These are phyloP conservation scores for Conger conger DNA, from an alignment of 2,113 vertebrate genomes.

Conservation along the genomic window DNA sequence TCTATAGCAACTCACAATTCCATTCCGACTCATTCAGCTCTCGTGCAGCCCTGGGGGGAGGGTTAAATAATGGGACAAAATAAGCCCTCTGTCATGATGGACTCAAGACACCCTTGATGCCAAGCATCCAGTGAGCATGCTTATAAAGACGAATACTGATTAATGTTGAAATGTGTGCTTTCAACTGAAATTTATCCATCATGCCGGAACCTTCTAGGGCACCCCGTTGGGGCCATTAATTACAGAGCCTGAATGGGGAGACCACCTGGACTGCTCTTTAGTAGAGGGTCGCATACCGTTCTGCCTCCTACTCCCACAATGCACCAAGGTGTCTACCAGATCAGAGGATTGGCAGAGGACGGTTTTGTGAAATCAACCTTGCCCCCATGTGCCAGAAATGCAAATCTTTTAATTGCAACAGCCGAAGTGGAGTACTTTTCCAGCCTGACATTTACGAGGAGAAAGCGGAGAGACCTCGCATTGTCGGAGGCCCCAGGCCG, in stretches of 20 bases:
- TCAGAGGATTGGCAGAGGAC: slow-evolving; percentile 22
- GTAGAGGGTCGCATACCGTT: not conserved
- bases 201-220: slow-evolving; percentile 50
- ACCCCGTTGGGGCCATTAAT: slow-evolving; percentile 45
- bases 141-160: slow-evolving; percentile 16
- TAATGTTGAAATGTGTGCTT: not conserved
- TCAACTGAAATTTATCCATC: slow-evolving; percentile 43
- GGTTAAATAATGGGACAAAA: no score
- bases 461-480: not conserved
- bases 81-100: no score
- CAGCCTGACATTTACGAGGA: not conserved
- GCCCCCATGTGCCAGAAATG: not conserved
- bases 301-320: slow-evolving; percentile 23
- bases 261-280: slow-evolving; percentile 26
- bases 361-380: slow-evolving; percentile 57
- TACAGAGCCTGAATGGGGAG: slow-evolving; percentile 31
- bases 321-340: slow-evolving; percentile 31
- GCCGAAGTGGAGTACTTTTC: not conserved
- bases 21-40: no score
- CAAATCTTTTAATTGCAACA: not conserved
- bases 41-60: no score
- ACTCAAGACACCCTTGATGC: not conserved
- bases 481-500: not conserved
- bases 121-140: not conserved
- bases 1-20: no score